These are phyloP conservation scores for Cyclina sinensis DNA, from an alignment of 1,140 invertebrate species.

Conservation along the genomic window DNA sequence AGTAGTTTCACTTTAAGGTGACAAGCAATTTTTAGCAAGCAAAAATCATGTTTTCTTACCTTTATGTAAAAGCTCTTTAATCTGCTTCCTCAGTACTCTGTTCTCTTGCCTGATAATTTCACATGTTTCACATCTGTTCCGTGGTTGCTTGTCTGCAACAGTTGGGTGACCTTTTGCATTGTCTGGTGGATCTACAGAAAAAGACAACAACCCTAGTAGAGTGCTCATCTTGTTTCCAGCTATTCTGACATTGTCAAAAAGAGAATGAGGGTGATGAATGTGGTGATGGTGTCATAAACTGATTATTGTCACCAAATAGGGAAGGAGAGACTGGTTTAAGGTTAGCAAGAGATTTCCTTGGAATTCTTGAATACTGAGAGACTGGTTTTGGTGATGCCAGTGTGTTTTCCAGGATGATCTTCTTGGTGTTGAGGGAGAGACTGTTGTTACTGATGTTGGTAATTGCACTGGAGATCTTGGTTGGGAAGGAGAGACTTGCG, in stretches of 20 bases:
- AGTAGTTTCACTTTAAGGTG: no score
- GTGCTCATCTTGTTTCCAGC: slow-evolving; percentile 22
- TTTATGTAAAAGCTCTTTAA: slow-evolving; percentile 18
- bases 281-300: slow-evolving; percentile 32
- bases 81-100: neutral
- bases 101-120: slow-evolving; percentile 10
- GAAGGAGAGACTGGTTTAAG: slow-evolving; percentile 42
- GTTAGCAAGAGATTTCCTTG: slow-evolving; percentile 5
- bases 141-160: slow-evolving; percentile 39
- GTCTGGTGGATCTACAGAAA: slow-evolving; percentile 35
- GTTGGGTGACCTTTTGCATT: slow-evolving; percentile 47
- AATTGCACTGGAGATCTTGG: slow-evolving; percentile 34
- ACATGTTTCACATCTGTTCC: slow-evolving; percentile 17
- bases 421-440: slow-evolving; percentile 1
- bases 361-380: neutral
- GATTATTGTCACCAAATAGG: slow-evolving; percentile 33
- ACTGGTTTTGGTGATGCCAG: neutral
- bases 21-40: neutral
- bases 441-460: slow-evolving; percentile 32
- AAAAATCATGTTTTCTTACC: slow-evolving; percentile 25
- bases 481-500: slow-evolving; percentile 19
- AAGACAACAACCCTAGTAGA: slow-evolving; percentile 27
- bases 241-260: slow-evolving; percentile 24
- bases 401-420: slow-evolving; percentile 18
- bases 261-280: slow-evolving; percentile 46